phyloP scores from a whole-genome alignment of 2,113 vertebrate species.

The Passer montanus region DNA sequence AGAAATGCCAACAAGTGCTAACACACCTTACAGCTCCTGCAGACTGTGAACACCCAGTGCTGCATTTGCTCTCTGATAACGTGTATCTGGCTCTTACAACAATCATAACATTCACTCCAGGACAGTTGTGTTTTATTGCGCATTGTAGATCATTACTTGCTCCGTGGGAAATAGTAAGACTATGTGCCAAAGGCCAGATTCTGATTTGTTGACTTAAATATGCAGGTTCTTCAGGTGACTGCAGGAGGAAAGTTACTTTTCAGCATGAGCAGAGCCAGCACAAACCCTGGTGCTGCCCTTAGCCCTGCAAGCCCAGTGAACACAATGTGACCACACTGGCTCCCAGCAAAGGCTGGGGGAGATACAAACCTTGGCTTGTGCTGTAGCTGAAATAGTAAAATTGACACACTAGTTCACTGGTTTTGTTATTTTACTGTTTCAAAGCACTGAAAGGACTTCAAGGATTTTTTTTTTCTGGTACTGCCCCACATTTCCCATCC shows the following conservation, averaged over 20 bases:
- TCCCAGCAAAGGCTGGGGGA: background rate
- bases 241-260: background rate
- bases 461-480: background rate
- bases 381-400: background rate
- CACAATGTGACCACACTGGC: background rate
- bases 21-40: background rate
- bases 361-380: background rate
- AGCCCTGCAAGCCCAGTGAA: background rate
- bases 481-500: background rate
- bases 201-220: background rate
- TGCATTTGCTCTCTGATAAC: rapidly evolving
- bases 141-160: background rate
- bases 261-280: background rate
- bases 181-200: background rate
- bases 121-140: background rate
- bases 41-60: rapidly evolving
- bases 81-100: background rate
- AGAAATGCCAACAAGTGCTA: background rate
- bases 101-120: background rate
- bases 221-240: background rate
- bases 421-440: background rate
- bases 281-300: background rate
- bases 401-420: background rate
- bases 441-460: background rate
- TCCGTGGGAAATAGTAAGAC: background rate